These are phyloP conservation scores for Proterorhinus semilunaris DNA, from an alignment of 2,113 vertebrate species.

Conservation along the genomic window DNA sequence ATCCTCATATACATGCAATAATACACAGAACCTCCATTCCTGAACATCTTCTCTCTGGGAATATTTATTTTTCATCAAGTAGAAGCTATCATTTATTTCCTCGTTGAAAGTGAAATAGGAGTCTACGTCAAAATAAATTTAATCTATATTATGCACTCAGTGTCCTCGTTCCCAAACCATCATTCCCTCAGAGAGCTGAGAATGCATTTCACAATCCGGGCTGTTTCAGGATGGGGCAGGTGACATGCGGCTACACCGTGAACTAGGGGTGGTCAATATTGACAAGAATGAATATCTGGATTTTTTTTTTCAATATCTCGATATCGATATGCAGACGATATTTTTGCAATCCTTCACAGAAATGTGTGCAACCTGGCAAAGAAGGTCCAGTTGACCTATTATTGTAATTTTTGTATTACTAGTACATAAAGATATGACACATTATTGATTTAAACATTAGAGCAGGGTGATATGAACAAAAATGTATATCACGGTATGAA, in stretches of 20 bases:
- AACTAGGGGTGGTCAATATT: too few species aligned
- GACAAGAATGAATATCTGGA: too few species aligned
- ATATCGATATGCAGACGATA: too few species aligned
- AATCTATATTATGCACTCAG: constrained; percentile 35
- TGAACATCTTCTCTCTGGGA: constrained; percentile 47
- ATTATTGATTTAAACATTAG: too few species aligned
- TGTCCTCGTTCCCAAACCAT: constrained; percentile 40
- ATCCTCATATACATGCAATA: constrained; percentile 47
- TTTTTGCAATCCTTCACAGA: too few species aligned
- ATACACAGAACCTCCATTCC: constrained; percentile 47
- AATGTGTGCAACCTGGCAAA: too few species aligned
- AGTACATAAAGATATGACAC: too few species aligned
- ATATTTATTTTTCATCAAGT: constrained; percentile 63
- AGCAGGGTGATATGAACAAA: too few species aligned
- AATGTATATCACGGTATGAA: too few species aligned
- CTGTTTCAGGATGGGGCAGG: constrained; percentile 45
- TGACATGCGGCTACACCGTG: constrained; percentile 8
- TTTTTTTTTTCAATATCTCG: too few species aligned
- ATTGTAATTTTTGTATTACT: too few species aligned
- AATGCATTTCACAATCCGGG: constrained; percentile 9
- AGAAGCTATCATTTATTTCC: constrained; percentile 43
- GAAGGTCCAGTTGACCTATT: too few species aligned
- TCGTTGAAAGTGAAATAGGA: constrained; percentile 43
- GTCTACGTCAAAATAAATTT: constrained; percentile 53
- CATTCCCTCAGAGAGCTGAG: constrained; percentile 16